These are phyloP conservation scores for Apis dorsata DNA, from an alignment of 1,140 invertebrate species.

Conservation along the genomic window DNA sequence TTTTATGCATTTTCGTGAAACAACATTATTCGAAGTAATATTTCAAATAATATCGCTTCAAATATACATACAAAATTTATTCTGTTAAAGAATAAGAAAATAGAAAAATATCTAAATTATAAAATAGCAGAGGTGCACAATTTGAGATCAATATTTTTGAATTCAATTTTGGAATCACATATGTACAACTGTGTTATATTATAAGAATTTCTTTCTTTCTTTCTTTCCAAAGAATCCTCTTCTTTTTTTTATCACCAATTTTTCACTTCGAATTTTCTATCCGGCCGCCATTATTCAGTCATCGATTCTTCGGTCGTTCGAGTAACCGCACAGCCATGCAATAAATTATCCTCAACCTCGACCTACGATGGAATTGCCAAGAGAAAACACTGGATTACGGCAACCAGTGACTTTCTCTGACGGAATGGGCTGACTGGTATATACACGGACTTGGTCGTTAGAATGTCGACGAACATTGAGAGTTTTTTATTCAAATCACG, in stretches of 20 bases:
- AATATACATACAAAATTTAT: too few species aligned
- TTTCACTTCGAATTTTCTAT: conserved; percentile 1
- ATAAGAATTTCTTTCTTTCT: not conserved
- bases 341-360: conserved; percentile 36
- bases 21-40: too few species aligned
- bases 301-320: conserved; percentile 20
- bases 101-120: too few species aligned
- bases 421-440: not conserved
- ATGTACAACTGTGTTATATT: too few species aligned
- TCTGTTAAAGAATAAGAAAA: too few species aligned
- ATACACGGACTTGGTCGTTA: not conserved
- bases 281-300: not conserved
- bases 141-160: too few species aligned
- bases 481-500: not conserved
- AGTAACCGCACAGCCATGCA: not conserved
- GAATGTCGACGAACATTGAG: not conserved
- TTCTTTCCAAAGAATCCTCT: too few species aligned
- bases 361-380: conserved; percentile 23
- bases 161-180: too few species aligned
- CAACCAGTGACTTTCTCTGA: conserved; percentile 24
- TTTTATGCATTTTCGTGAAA: too few species aligned
- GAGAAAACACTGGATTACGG: conserved; percentile 39
- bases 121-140: too few species aligned
- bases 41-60: too few species aligned
- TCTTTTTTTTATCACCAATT: not conserved